Evolutionary conservation across 2,797 vertebrate genomes (phyloP), one percentile per base, ranked within the genome.

Genomic region (Rhinella marina): DNA sequence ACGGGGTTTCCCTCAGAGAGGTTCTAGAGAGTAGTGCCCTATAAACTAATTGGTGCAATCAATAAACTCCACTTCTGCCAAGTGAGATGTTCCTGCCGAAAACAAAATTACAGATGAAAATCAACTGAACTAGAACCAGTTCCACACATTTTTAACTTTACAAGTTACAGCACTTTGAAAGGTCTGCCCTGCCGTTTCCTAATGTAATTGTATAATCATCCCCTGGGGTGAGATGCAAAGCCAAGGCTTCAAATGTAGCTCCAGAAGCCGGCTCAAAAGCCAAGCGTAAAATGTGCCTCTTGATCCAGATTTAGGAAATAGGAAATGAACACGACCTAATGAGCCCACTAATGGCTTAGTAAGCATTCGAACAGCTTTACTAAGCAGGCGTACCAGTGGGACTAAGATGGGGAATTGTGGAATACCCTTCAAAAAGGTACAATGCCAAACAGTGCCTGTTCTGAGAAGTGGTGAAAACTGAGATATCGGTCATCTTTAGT

Each of bases 41-140:
- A 23, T 62, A 81, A 62, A 81, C 57, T 32, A 81, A 41, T 81
- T 81, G 79, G 79, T 59, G 0, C 13, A 64, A 81, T 21, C 10
- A 32, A 56, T 62, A 61, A 32, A 56, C 29, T 32, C 19, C 19
- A 81, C 7, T 61, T 64, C 29, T 48, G 50, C 50, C 75, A 77
- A 54, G 48, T 77, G 75, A 41, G 59, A 62, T 81, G 57, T 81
- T 61, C 78, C 19, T 81, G 57, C n/a, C 64, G 14, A 64, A 23
- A 57, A 21, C 23, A 14, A 29, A 50, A 72, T 23, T 73, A 29
- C 16, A 82, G 17, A 72, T 21, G 21, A 73, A 57, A 84, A 54
- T 32, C 68, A 17, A n/a, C 27, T 32, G 21, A 70, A 70, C 48
- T 25, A 27, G 13, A 7, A 68, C 41, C 5, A 25, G n/a, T 29